Evolutionary conservation across 1,140 invertebrate species (phyloP), one percentile per base, ranked within the genome.

Genomic region (Phortica variegata): DNA sequence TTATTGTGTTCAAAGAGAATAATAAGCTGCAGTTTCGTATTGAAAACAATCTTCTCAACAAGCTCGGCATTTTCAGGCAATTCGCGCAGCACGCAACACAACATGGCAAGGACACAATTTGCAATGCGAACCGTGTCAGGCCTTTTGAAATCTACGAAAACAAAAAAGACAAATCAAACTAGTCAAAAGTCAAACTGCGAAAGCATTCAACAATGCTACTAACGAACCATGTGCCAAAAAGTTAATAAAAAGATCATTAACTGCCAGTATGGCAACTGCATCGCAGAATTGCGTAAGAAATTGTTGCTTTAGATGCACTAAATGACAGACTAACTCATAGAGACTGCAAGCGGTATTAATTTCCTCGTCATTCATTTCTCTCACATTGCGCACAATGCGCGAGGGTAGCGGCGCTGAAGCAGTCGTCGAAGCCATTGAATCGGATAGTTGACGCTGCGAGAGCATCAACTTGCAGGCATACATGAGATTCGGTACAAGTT

Each of bases 211-310:
- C 9, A 7, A 44, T 1, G 21, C 17, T 2, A 60, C 80, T 73
- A 66, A n/a, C n/a, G n/a, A n/a, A 83, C 82, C 78, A 16, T 79
- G 73, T 3, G 66, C 73, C 4, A 86, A 66, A 29, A 85, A 79
- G 17, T 72, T 66, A 2, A 80, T 80, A 44, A 85, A 79, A 4
- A 84, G 71, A 7, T 77, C 60, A 48, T 79, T 78, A 3, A 81
- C 83, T 42, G 83, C 81, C 17, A 88, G 77, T 23, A 88, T 81
- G n/a, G 82, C 81, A 19, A 90, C 77, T 2, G 87, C 83, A 49
- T 90, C 85, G 61, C 88, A 91, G 61, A 91, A 86, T 59, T 92
- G 89, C 1, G 80, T 79, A 1, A 90, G 80, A 68, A 88, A 91
- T 43, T 84, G 80, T 18, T 85, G 80, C 21, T 85, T 81, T 10